Evolutionary conservation across 2,888 invertebrate genomes (phyloP).

Genomic region (Nasonovia ribisnigri): DNA sequence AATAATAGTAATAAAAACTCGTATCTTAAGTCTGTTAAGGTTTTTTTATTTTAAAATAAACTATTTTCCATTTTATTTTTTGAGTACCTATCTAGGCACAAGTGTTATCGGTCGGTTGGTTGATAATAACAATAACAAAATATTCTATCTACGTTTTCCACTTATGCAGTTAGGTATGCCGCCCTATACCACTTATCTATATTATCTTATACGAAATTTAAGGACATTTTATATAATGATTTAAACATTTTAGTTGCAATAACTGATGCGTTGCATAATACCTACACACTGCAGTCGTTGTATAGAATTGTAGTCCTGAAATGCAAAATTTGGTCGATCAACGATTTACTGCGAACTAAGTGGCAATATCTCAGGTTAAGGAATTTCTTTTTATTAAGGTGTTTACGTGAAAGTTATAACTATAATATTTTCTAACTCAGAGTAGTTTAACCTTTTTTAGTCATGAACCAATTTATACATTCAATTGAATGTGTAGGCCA

Average conservation of each 20-base stretch:
- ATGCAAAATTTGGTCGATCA: too few species aligned
- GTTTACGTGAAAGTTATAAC: not conserved
- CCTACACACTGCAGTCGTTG: not conserved
- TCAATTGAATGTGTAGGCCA: too few species aligned
- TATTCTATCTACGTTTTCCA: not conserved
- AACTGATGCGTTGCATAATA: not conserved
- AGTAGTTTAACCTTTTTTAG: not conserved
- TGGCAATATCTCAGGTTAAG: too few species aligned
- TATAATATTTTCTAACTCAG: not conserved
- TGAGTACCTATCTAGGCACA: not conserved
- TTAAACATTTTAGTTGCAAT: not conserved
- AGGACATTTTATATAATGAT: not conserved
- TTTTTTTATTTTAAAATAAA: not conserved
- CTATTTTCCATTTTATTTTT: not conserved
- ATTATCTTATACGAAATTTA: not conserved
- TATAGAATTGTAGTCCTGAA: not conserved
- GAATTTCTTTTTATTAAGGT: not conserved
- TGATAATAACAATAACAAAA: not conserved
- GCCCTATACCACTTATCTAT: too few species aligned
- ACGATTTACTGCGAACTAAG: too few species aligned
- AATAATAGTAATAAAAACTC: not conserved
- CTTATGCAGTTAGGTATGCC: not conserved
- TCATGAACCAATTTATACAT: too few species aligned
- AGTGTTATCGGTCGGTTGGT: not conserved
- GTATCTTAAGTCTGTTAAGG: not conserved